phyloP scores from a whole-genome alignment of 2,888 invertebrate genomes.

The Epirrhoe tristata region DNA sequence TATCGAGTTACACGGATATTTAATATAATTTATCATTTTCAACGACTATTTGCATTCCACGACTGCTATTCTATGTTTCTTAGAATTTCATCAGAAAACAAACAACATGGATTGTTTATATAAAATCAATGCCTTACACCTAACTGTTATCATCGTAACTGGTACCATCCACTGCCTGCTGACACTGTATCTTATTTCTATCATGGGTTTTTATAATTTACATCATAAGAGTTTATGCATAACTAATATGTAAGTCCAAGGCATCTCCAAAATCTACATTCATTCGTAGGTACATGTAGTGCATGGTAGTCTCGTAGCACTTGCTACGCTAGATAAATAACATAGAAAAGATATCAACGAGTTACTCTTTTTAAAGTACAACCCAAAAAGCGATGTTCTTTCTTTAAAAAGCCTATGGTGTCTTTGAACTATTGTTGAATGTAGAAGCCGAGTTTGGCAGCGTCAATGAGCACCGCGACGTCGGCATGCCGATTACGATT shows the following conservation, averaged over 20 bases:
- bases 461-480: slow-evolving; percentile 69
- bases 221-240: not conserved
- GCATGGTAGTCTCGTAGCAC: slow-evolving; percentile 9
- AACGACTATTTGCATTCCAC: slow-evolving; percentile 31
- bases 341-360: slow-evolving; percentile 30
- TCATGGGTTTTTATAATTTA: not conserved
- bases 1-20: slow-evolving; percentile 38
- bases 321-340: slow-evolving; percentile 7
- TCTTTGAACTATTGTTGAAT: slow-evolving; percentile 13
- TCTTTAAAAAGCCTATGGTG: not conserved
- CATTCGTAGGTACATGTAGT: not conserved
- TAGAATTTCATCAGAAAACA: slow-evolving; percentile 5
- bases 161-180: too few species aligned
- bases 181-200: not conserved
- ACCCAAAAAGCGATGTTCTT: not conserved
- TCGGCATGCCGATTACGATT: slow-evolving; percentile 75
- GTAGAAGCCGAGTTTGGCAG: slow-evolving; percentile 59
- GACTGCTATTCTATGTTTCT: slow-evolving; percentile 27
- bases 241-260: not conserved
- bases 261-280: too few species aligned
- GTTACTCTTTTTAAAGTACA: not conserved
- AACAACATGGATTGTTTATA: not conserved
- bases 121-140: not conserved
- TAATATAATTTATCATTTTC: slow-evolving; percentile 33
- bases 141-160: too few species aligned